Evolutionary conservation across 2,888 invertebrate genomes (phyloP).

Genomic region (Pterostichus madidus): DNA sequence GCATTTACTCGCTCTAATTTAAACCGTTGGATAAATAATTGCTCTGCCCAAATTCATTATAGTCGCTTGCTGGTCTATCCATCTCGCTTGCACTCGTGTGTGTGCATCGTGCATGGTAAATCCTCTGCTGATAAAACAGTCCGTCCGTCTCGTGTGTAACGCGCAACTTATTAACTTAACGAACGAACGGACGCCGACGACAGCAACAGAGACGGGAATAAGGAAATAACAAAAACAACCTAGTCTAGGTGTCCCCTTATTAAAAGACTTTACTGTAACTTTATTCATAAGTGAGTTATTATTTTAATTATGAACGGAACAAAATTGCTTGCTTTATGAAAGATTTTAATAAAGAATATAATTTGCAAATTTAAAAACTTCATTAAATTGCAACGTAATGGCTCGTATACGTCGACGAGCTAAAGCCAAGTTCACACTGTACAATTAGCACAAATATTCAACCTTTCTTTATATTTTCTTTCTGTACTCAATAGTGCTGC

Average conservation of each 20-base stretch:
- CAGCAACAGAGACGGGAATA: background rate
- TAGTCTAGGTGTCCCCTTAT: conserved; percentile 54
- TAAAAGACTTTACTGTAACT: conserved; percentile 57
- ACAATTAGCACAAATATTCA: background rate
- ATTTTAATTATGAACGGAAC: conserved; percentile 63
- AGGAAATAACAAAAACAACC: conserved; percentile 38
- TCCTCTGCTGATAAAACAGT: conserved; percentile 6
- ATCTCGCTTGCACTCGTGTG: background rate
- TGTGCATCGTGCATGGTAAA: background rate
- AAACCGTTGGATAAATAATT: conserved; percentile 72
- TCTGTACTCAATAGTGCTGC: no score
- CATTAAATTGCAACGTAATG: conserved; percentile 57
- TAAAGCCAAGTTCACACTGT: conserved; percentile 27
- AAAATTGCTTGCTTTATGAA: conserved; percentile 62
- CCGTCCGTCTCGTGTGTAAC: conserved; percentile 1
- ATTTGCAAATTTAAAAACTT: conserved; percentile 62
- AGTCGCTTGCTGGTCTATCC: conserved; percentile 13
- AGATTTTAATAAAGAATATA: conserved; percentile 63
- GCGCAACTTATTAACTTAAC: conserved; percentile 33
- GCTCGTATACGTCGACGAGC: conserved; percentile 33
- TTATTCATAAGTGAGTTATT: conserved; percentile 64
- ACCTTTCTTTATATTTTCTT: background rate
- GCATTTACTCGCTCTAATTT: conserved; percentile 71
- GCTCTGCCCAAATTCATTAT: conserved; percentile 72
- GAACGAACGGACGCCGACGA: background rate